These are phyloP conservation scores for Pachyrhynchus sulphureomaculatus DNA, from an alignment of 1,140 invertebrate species.

Conservation along the genomic window DNA sequence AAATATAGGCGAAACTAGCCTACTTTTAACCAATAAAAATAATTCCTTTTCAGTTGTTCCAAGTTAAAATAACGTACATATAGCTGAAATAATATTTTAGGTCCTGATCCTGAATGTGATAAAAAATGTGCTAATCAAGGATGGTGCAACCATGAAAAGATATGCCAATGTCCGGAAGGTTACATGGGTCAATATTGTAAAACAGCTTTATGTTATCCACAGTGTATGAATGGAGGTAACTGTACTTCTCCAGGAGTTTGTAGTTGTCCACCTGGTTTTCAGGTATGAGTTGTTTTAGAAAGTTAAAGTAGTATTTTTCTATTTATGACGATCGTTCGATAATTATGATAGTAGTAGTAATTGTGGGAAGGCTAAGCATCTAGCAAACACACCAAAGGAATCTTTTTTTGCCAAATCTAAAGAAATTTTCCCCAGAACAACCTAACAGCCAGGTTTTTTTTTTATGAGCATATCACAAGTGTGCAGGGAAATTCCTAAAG, in stretches of 20 bases:
- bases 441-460: too few species aligned
- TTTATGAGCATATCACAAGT: too few species aligned
- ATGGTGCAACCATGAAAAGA: conserved; percentile 77
- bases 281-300: conserved; percentile 53
- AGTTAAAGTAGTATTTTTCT: not conserved
- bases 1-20: too few species aligned
- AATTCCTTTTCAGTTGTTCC: not conserved
- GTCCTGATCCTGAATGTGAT: conserved; percentile 84
- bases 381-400: too few species aligned
- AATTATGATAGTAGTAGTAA: too few species aligned
- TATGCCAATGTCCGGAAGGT: conserved; percentile 84
- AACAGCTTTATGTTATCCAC: conserved; percentile 87
- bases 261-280: conserved; percentile 83
- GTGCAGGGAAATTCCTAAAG: too few species aligned
- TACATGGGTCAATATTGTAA: conserved; percentile 87
- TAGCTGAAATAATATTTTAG: conserved; percentile 53
- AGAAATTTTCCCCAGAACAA: too few species aligned
- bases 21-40: not conserved
- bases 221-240: conserved; percentile 89
- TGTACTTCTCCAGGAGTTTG: conserved; percentile 86
- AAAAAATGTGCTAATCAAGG: conserved; percentile 82
- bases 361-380: too few species aligned
- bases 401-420: too few species aligned
- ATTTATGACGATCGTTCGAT: too few species aligned
- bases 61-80: too few species aligned